phyloP scores from a whole-genome alignment of 2,888 invertebrate species.

The Dynastes grantii region DNA sequence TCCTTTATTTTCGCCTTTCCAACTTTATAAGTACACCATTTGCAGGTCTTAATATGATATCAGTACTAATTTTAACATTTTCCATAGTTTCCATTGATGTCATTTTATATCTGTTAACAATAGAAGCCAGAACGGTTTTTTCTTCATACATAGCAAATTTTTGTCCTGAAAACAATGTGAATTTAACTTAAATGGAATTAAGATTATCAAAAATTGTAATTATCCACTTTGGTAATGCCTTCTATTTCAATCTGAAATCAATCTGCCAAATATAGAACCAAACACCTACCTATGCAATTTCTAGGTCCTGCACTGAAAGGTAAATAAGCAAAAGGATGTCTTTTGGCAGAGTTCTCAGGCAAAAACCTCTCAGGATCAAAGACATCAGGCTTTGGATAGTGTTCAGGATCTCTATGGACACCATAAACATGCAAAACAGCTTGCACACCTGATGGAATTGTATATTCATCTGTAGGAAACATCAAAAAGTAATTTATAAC shows the following conservation, averaged over 20 bases:
- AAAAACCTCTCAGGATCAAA: slow-evolving; percentile 49
- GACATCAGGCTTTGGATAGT: slow-evolving; percentile 31
- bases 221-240: too few species aligned
- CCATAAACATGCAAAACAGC: slow-evolving; percentile 36
- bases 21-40: slow-evolving; percentile 59
- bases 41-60: slow-evolving; percentile 56
- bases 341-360: slow-evolving; percentile 42
- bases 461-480: slow-evolving; percentile 53
- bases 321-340: slow-evolving; percentile 47
- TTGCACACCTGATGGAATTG: slow-evolving; percentile 40
- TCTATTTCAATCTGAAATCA: not conserved
- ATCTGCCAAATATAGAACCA: not conserved
- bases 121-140: slow-evolving; percentile 58
- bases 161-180: slow-evolving; percentile 55
- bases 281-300: slow-evolving; percentile 45
- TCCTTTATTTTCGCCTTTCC: slow-evolving; percentile 43
- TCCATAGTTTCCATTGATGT: slow-evolving; percentile 57
- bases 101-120: slow-evolving; percentile 58
- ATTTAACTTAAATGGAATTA: slow-evolving; percentile 19
- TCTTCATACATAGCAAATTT: slow-evolving; percentile 61
- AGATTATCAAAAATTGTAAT: too few species aligned
- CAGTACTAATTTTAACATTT: slow-evolving; percentile 54
- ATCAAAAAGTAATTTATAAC: not conserved
- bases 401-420: slow-evolving; percentile 37
- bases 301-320: slow-evolving; percentile 50